Evolutionary conservation across 2,113 vertebrate genomes (phyloP), one percentile per base, ranked within the genome.

Genomic region (Psilopogon haemacephalus): DNA sequence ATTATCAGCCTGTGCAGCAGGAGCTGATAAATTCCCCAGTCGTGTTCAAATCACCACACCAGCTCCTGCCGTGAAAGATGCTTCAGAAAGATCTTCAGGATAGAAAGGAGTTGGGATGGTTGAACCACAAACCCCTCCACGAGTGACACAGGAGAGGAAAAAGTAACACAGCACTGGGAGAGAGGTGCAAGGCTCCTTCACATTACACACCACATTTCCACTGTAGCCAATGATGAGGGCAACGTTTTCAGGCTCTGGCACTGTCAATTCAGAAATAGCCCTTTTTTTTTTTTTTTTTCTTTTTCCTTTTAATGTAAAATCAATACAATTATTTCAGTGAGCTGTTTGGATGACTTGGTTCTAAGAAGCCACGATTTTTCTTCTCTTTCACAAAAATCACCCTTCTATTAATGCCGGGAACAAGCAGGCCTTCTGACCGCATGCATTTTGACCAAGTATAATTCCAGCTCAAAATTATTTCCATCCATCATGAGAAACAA

Each of bases 271-370:
- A 87, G 79, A 83, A 91, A 89, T 14, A 38, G 21, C 8, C 4
- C 23, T 55, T 88, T 60, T 54, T 37, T 6, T 35, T 63, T 64
- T 38, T 15, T 23, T 35, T 59, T 19, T 9, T 14, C 2, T 6
- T 20, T 30, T 16, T 17, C 0, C 5, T 17, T 71, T 86, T 48
- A 94, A 89, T 72, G 70, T 69, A 89, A 94, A 93, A 91, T 88
- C 90, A 82, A 84, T 72, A 37, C 5, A 52, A 96, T 96, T 94
- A 81, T 95, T 96, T 92, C 81, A 95, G 77, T 83, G 73, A 84
- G 70, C 88, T 79, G 19, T 88, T 75, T 37, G 88, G 95, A 68
- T 77, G 84, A 68, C 38, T 40, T 75, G 65, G 88, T 88, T 94
- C 88, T 75, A 72, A 90, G 80, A 84, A 52, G 90, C 80, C 72